Percentiles rank a stretch among this genome's conserved stretches.
phyloP scores from a whole-genome alignment of 1,140 invertebrate species.

The Hycleus phaleratus region DNA sequence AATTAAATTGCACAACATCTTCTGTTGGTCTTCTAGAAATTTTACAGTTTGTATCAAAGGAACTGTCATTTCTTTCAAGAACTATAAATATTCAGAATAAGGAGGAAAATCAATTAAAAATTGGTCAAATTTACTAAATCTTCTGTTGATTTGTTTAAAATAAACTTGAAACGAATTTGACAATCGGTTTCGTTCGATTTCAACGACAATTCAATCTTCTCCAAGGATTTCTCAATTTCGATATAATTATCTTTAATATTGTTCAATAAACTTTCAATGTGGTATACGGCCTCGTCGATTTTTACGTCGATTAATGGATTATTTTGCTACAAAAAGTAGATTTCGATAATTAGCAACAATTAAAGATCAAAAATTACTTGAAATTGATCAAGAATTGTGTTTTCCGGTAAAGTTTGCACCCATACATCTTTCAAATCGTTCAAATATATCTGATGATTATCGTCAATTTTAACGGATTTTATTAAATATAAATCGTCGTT shows the following conservation, averaged over 20 bases:
- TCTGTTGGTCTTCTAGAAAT: constrained; percentile 8
- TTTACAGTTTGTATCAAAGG: constrained; percentile 13
- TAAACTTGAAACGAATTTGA: constrained; percentile 8
- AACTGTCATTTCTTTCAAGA: constrained; percentile 15
- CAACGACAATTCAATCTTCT: neutral
- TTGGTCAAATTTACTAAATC: neutral
- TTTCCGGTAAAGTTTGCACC: constrained; percentile 3
- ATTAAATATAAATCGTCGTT: constrained; percentile 1
- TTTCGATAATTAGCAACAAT: too few species aligned
- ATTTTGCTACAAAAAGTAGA: constrained; percentile 2
- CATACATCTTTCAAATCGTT: constrained; percentile 15
- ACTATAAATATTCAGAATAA: neutral
- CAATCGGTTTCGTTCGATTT: neutral
- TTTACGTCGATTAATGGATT: constrained; percentile 13
- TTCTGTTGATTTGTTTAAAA: neutral
- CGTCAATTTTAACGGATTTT: neutral
- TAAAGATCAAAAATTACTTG: neutral
- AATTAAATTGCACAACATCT: constrained; percentile 4
- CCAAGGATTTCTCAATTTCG: neutral
- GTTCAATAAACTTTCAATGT: constrained; percentile 1
- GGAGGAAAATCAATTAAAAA: neutral
- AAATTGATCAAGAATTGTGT: neutral
- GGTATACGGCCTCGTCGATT: constrained; percentile 1
- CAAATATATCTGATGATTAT: neutral
- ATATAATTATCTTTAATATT: constrained; percentile 1